Evolutionary conservation across 1,140 invertebrate genomes (phyloP), one percentile per base, ranked within the genome.

Genomic region (Drosophila aff.): DNA sequence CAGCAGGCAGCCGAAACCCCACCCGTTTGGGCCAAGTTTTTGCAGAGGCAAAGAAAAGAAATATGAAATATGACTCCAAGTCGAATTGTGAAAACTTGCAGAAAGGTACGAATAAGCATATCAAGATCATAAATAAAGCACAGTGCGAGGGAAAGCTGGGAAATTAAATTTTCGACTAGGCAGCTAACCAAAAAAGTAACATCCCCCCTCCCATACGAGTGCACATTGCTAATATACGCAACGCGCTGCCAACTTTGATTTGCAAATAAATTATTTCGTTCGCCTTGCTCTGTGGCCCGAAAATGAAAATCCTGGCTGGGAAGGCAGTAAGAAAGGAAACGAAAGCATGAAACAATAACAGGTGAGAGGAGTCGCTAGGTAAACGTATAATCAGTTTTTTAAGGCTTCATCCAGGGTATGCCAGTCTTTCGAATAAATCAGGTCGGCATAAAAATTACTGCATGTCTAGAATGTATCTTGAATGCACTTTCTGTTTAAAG

Each of bases 21-120:
- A 26, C 36, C 66, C 41, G 49, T 47, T 52, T 43, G 41, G 44
- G 74, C 84, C 84, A 87, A 87, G 84, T 87, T 86, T 43, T 64
- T 76, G 58, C 63, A 44, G 43, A 69, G 52, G 65, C 79, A 41
- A 74, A 76, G 63, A 67, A 74, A 83, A 85, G 83, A 76, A 82
- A 82, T 74, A 90, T 90, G 85, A 90, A 85, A 90, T 90, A 90
- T 90, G 85, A 90, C 82, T 90, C 79, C 62, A 86, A 90, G 85
- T 90, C 85, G 86, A 90, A 90, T 89, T 89, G 85, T 85, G 85
- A 90, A 90, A 90, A 90, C 86, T 91, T 90, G 85, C 82, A 90
- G 85, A 90, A 85, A 90, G 85, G 85, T 85, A 90, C 49, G 79
- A 91, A 85, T 90, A 90, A 90, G 81, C 86, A 90, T 90, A 90